phyloP scores from a whole-genome alignment of 2,888 invertebrate species.

The Meta bourneti region DNA sequence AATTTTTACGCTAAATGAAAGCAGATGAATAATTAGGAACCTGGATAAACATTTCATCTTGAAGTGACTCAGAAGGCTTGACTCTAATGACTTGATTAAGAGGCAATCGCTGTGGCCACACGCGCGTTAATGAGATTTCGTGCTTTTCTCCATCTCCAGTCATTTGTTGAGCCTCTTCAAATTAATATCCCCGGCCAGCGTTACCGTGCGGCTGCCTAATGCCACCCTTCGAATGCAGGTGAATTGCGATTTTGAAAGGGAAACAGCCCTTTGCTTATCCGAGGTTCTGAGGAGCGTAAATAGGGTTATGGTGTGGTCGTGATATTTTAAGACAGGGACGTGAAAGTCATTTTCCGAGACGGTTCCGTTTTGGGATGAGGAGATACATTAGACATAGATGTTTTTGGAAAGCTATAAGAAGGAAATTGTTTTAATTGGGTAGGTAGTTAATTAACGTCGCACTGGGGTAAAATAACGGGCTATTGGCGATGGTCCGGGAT shows the following conservation, averaged over 20 bases:
- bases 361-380: neutral
- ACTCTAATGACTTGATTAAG: constrained; percentile 33
- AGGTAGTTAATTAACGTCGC: too few relatives aligned
- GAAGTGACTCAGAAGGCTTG: neutral
- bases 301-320: neutral
- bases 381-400: too few relatives aligned
- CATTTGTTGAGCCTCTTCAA: constrained; percentile 19
- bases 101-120: neutral
- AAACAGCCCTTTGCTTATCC: neutral
- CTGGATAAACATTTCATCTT: constrained; percentile 22
- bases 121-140: constrained; percentile 29
- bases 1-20: neutral
- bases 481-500: too few relatives aligned
- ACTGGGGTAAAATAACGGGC: too few relatives aligned
- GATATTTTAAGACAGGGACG: neutral
- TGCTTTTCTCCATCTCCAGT: neutral
- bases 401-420: too few relatives aligned
- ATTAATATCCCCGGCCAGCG: too few relatives aligned
- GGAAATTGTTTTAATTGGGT: too few relatives aligned
- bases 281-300: neutral
- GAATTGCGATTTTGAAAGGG: neutral
- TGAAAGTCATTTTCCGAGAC: neutral
- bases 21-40: constrained; percentile 31
- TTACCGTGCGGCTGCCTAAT: neutral
- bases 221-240: neutral